phyloP scores from a whole-genome alignment of 2,113 vertebrate species.

The Crotalus horridus region DNA sequence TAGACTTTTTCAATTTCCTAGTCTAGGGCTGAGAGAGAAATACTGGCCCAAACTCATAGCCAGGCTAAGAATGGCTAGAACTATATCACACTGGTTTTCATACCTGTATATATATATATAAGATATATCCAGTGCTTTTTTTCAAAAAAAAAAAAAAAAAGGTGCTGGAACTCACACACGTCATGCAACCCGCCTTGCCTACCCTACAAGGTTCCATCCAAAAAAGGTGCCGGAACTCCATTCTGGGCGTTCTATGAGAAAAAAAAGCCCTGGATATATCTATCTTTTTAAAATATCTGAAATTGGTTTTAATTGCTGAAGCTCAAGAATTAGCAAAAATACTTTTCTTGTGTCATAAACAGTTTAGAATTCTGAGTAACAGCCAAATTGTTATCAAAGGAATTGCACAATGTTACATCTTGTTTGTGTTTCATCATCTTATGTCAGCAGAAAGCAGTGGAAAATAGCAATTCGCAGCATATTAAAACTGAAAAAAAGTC shows the following conservation, averaged over 20 bases:
- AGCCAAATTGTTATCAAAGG: neutral
- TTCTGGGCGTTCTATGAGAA: too few relatives aligned
- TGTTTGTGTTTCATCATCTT: conserved; percentile 1
- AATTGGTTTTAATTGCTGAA: neutral
- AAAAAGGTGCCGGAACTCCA: too few relatives aligned
- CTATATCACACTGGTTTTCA: neutral
- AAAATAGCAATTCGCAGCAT: neutral
- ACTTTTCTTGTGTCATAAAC: neutral
- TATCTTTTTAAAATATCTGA: neutral
- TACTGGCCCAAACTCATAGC: neutral
- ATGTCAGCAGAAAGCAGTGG: neutral
- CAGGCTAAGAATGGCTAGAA: neutral
- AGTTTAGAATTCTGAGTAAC: neutral
- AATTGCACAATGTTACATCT: conserved; percentile 16
- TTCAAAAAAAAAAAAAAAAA: too few relatives aligned
- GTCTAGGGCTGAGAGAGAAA: neutral
- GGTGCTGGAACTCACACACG: too few relatives aligned
- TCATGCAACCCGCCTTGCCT: too few relatives aligned
- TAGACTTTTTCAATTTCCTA: neutral
- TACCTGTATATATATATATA: neutral
- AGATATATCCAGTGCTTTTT: too few relatives aligned
- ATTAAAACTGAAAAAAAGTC: conserved; percentile 4
- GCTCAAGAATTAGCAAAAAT: neutral
- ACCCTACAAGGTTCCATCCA: too few relatives aligned
- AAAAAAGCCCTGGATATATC: neutral